Conservation (phyloP, 2,888 invertebrate genomes). For the Apamea anceps region DNA sequence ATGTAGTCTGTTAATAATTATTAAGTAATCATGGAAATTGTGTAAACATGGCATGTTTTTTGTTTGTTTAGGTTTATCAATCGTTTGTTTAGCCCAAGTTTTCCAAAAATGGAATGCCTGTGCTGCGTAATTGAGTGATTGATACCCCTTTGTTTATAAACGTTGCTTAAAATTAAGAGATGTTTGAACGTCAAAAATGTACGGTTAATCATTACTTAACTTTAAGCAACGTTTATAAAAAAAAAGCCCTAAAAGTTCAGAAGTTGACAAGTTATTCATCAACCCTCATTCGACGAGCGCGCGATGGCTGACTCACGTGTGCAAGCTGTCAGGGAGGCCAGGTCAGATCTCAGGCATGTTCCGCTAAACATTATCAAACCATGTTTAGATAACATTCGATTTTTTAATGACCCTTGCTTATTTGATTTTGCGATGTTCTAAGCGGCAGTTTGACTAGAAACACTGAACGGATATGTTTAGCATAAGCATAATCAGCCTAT, state of each 20-base stretch:
- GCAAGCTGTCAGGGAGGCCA: too few relatives aligned
- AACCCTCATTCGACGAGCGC: not conserved
- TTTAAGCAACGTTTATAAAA: not conserved
- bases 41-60: slow-evolving; percentile 2
- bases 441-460: not conserved
- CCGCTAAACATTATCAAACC: not conserved
- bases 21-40: not conserved
- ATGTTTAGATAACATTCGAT: not conserved
- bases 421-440: not conserved
- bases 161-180: not conserved
- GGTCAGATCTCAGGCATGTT: not conserved
- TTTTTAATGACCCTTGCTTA: not conserved
- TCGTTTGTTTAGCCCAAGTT: not conserved
- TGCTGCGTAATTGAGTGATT: not conserved
- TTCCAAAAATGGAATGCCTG: not conserved
- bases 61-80: not conserved
- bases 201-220: too few relatives aligned
- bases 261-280: not conserved
- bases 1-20: not conserved
- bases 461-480: not conserved
- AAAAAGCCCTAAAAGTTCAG: not conserved
- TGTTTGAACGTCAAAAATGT: too few relatives aligned
- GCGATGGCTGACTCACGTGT: not conserved
- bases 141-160: not conserved
- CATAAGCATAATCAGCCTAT: too few relatives aligned